Base-by-base conservation (phyloP, 2,113 vertebrate species). In the Mus pahari region DNA sequence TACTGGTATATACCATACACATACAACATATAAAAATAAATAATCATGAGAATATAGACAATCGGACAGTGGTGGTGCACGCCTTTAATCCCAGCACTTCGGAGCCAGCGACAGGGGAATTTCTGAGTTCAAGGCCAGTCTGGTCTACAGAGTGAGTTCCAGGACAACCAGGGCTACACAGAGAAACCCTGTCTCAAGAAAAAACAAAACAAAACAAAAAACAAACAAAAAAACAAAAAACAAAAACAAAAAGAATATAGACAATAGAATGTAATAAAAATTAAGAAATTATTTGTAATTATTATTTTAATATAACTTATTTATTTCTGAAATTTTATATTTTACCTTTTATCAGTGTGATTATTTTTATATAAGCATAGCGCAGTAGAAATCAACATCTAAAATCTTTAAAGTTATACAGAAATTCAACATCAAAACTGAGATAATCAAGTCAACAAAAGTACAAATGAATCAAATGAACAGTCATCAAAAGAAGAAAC, bases 181-280 rank as follows among this genome's bases (percentile, higher is more conserved):
- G 48, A 7, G 48, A 48, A 48, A 48, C 48, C 48, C 48, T 6
- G 48, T 48, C 48, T 48, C 48, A n/a, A n/a, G 4, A 48, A 48
- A 3, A 48, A 48, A 5, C 48, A 48, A 48, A 48, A 48, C 48
- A 48, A n/a, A n/a, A n/a, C n/a, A 48, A 48, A 3, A 48, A 48
- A 5, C 48, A 48, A 48, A 48, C 48, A 48, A 48, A 48, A 3
- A 48, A 48, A 5, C 48, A 48, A 48, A 48, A 48, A 48, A 48
- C 48, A 48, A 48, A 5, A 48, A 48, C 48, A 48, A 48, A 48
- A 48, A 91, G 5, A 86, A 0, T 17, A 70, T 31, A 70, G 39
- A 73, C 3, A 87, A 48, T 53, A 50, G 81, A 94, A 88, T 75
- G 36, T 45, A 92, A n/a, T 75, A 33, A 92, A 92, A 89, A 74